These are phyloP conservation scores for Chymomyza caudatula DNA, from an alignment of 2,888 invertebrate genomes.

Conservation along the genomic window DNA sequence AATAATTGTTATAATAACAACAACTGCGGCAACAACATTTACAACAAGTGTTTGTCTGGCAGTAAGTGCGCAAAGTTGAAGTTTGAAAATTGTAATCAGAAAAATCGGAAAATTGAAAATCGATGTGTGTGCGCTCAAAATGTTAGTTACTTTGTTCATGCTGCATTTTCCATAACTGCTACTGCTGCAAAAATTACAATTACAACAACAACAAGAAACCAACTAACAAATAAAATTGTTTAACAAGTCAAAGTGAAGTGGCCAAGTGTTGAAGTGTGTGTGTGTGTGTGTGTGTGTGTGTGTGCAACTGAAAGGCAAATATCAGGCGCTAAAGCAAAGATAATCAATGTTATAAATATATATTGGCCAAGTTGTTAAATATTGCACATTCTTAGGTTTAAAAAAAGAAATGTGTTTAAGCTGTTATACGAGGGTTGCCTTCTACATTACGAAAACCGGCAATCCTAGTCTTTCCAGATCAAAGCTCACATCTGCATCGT, in stretches of 20 bases:
- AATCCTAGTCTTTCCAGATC: too few relatives aligned
- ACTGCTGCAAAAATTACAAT: not conserved
- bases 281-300: not conserved
- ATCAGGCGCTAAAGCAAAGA: not conserved
- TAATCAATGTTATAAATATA: not conserved
- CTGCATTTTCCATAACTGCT: not conserved
- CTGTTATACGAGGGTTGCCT: not conserved
- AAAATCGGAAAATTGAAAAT: not conserved
- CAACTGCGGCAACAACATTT: not conserved
- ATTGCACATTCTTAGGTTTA: not conserved
- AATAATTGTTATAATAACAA: not conserved
- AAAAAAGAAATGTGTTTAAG: not conserved
- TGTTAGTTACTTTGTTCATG: not conserved
- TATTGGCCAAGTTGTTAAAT: not conserved
- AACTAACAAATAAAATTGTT: not conserved
- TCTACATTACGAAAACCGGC: too few relatives aligned
- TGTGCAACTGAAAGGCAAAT: slow-evolving; percentile 1
- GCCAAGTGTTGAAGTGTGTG: not conserved
- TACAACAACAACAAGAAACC: not conserved
- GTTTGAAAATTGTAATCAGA: not conserved
- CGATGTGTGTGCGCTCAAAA: not conserved
- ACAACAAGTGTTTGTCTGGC: slow-evolving; percentile 28
- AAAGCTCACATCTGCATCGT: too few relatives aligned
- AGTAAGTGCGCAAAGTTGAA: slow-evolving; percentile 12
- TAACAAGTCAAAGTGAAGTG: slow-evolving; percentile 3